phyloP scores from a whole-genome alignment of 2,113 vertebrate genomes.

The Oenanthe melanoleuca region DNA sequence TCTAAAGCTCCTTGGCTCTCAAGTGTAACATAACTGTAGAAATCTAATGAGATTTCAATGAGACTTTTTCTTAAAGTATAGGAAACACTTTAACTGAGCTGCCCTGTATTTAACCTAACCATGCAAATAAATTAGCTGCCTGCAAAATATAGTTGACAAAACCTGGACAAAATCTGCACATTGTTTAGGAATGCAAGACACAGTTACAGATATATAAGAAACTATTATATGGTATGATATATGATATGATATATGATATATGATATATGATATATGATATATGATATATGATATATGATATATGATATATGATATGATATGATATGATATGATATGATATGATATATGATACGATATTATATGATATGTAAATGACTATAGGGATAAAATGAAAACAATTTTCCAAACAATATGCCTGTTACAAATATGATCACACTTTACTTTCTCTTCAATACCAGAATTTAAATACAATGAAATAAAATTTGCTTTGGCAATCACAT shows the following conservation, averaged over 20 bases:
- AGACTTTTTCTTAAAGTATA: slow-evolving; percentile 14
- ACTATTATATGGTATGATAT: not conserved
- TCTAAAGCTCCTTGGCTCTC: slow-evolving; percentile 25
- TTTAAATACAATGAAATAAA: not conserved
- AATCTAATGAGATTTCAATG: slow-evolving; percentile 37
- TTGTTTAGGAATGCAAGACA: not conserved
- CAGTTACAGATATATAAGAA: not conserved
- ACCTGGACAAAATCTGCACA: not conserved
- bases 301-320: not conserved
- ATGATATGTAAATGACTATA: not conserved
- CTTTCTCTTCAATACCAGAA: not conserved
- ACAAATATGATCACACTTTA: not conserved
- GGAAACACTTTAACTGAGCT: slow-evolving; percentile 22
- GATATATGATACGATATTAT: too few species aligned
- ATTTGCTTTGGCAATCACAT: not conserved
- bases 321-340: not conserved
- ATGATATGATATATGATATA: not conserved
- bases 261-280: not conserved
- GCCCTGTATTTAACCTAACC: slow-evolving; percentile 18
- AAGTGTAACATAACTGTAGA: slow-evolving; percentile 42
- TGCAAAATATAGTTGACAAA: slow-evolving; percentile 18
- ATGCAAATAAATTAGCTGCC: slow-evolving; percentile 47
- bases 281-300: not conserved
- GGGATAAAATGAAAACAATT: not conserved
- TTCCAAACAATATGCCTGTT: not conserved